These are phyloP conservation scores for Drosophila nigrodunni DNA, from an alignment of 1,140 invertebrate species.

Conservation along the genomic window DNA sequence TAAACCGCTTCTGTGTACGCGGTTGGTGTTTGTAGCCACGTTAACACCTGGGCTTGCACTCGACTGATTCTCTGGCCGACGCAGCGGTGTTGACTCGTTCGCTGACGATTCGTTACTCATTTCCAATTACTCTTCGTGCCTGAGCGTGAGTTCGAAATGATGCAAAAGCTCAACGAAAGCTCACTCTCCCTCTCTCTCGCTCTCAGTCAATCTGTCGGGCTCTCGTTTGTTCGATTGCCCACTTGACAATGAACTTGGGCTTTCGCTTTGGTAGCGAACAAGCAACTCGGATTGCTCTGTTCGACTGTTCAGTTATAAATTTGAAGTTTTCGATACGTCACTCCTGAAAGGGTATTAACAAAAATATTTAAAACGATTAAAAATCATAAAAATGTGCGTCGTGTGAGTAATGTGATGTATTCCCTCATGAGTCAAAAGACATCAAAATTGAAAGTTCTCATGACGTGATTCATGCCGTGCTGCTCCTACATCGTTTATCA, in stretches of 20 bases:
- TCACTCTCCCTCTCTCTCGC: slow-evolving; percentile 36
- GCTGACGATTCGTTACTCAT: slow-evolving; percentile 80
- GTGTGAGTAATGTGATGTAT: slow-evolving; percentile 58
- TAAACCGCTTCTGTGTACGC: slow-evolving; percentile 27
- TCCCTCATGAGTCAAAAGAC: slow-evolving; percentile 53
- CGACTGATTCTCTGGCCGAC: slow-evolving; percentile 55
- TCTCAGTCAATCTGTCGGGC: no score
- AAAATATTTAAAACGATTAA: slow-evolving; percentile 5
- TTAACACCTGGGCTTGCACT: slow-evolving; percentile 43
- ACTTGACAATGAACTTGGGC: slow-evolving; percentile 70
- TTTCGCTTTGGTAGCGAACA: slow-evolving; percentile 30
- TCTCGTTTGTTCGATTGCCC: slow-evolving; percentile 14
- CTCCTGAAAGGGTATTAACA: slow-evolving; percentile 6
- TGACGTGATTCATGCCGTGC: slow-evolving; percentile 15
- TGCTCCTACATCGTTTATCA: slow-evolving; percentile 16
- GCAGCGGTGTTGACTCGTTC: slow-evolving; percentile 78
- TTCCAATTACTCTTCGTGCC: slow-evolving; percentile 42
- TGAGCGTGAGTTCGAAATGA: slow-evolving; percentile 37
- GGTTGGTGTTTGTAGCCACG: slow-evolving; percentile 58
- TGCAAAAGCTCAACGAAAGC: slow-evolving; percentile 57
- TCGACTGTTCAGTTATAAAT: slow-evolving; percentile 36
- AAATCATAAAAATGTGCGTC: slow-evolving; percentile 20
- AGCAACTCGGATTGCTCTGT: slow-evolving; percentile 21
- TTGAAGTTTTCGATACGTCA: slow-evolving; percentile 16
- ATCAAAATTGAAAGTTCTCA: slow-evolving; percentile 8